Base-by-base conservation (phyloP, 2,888 invertebrate species). In the Idaea dimidiata region DNA sequence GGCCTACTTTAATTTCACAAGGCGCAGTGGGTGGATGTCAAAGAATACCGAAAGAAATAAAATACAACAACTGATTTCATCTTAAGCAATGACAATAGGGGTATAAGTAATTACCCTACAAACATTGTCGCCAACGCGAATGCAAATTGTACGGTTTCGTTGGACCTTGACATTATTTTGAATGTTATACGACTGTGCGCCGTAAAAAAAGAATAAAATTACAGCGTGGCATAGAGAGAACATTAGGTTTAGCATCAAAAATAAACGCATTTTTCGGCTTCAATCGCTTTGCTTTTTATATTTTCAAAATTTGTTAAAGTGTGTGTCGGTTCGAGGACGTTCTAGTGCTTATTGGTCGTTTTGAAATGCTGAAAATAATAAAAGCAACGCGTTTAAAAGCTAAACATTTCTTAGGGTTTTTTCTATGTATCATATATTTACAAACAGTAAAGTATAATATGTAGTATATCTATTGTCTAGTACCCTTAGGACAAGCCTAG, bases 121-220 rank as follows among this genome's bases (percentile, higher is more conserved):
- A 31, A 72, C 71, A 80, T 79, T 82, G 82, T 80, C 81, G 78
- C 78, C 74, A 78, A 81, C 75, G 75, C 74, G 77, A 75, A 83
- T 81, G 81, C 80, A 80, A 86, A 85, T 83, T 75, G 74, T 70
- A 72, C 74, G 65, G 66, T 66, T 68, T 66, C 64, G 69, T 71
- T 66, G 69, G 77, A 75, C 88, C 88, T 86, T 88, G 88, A 87
- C 87, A 88, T 86, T 82, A 79, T 83, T 87, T 82, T 80, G 73
- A 67, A 69, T 69, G 71, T 75, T 79, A 75, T 74, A 72, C 72
- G 66, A 67, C 58, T 60, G 43, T 59, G 66, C 67, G 66, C 72
- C 43, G 43, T 14, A 43, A 8, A 43, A 43, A 43, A 43, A 43
- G 43, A 43, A 14, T 43, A 43, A 43, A 43, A 8, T 43, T 43